Conservation (phyloP, 2,113 vertebrate genomes). For the Castor canadensis region DNA sequence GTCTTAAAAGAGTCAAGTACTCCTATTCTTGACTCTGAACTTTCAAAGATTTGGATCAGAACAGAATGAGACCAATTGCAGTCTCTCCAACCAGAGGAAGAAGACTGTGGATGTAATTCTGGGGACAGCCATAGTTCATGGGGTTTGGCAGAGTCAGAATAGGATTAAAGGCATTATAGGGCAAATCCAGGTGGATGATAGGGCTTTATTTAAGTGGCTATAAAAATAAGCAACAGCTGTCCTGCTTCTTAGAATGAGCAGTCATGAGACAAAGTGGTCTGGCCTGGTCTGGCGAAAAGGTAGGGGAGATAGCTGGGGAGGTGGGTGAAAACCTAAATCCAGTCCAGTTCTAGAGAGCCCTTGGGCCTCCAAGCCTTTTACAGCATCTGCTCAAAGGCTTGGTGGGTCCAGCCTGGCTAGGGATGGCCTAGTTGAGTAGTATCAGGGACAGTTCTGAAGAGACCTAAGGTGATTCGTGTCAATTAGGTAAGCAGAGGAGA, state of each 20-base stretch:
- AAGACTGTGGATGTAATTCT: background rate
- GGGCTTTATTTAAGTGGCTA: slow-evolving; percentile 51
- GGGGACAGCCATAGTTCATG: background rate
- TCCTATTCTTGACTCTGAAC: slow-evolving; percentile 2
- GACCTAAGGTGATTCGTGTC: background rate
- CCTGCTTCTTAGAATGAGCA: slow-evolving; percentile 44
- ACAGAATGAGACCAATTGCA: slow-evolving; percentile 24
- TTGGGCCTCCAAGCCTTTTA: background rate
- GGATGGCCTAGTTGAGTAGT: background rate
- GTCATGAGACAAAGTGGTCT: slow-evolving; percentile 23
- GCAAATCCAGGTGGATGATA: slow-evolving; percentile 41
- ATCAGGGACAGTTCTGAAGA: background rate
- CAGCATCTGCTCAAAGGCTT: slow-evolving; percentile 6
- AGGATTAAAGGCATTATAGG: slow-evolving; percentile 50
- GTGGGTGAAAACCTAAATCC: background rate
- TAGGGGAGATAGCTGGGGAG: background rate
- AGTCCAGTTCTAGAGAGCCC: background rate
- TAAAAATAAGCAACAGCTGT: slow-evolving; percentile 61
- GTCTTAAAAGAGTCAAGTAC: background rate
- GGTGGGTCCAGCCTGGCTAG: background rate
- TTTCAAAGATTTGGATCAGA: slow-evolving; percentile 48
- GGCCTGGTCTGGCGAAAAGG: background rate
- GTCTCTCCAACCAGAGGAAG: background rate
- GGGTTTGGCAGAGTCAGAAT: slow-evolving; percentile 47
- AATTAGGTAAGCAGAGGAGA: slow-evolving; percentile 1